Base-by-base conservation (phyloP, 2,113 vertebrate genomes). In the Cepphus grylle region DNA sequence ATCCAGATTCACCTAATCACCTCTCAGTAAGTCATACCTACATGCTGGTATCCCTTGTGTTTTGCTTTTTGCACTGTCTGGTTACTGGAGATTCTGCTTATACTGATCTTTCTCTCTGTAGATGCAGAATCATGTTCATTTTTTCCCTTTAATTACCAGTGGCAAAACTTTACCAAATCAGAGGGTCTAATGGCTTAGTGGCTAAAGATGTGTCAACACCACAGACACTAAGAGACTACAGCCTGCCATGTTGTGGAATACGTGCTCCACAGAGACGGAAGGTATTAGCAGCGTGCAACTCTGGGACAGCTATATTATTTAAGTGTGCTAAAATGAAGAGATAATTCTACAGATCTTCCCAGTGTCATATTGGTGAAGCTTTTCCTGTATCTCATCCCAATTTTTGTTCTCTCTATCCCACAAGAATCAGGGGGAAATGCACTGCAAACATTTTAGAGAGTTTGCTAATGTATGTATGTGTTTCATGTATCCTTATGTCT, bases 1-100 rank as follows among this genome's bases (percentile, higher is more conserved):
- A 65, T 13, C 80, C 5, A 3, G 66, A 78, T 82, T 62, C 25
- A 93, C 45, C 74, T 91, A 90, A 96, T 87, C 98, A 97, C 88
- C 94, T 97, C 95, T 96, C 88, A 92, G 81, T 69, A 92, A 95
- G 88, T 82, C 55, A 69, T 85, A 94, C 62, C 49, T 94, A 73
- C 26, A 21, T 83, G 78, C 67, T 65, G 26, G 52, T 80, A 66
- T 76, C 53, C n/a, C 58, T 90, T 78, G 86, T 90, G 87, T 77
- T 94, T 87, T 92, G 63, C 58, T 88, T 42, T 94, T 95, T 91
- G 23, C 45, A 55, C 62, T 91, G 38, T 70, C 77, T 90, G 53
- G 19, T 62, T 91, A 70, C 61, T 85, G 53, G 45, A 77, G 65
- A 84, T 74, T 92, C 55, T 90, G 72, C 65, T 93, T 86, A 58